phyloP scores from a whole-genome alignment of 2,888 invertebrate species.

The Osmoderma eremita region DNA sequence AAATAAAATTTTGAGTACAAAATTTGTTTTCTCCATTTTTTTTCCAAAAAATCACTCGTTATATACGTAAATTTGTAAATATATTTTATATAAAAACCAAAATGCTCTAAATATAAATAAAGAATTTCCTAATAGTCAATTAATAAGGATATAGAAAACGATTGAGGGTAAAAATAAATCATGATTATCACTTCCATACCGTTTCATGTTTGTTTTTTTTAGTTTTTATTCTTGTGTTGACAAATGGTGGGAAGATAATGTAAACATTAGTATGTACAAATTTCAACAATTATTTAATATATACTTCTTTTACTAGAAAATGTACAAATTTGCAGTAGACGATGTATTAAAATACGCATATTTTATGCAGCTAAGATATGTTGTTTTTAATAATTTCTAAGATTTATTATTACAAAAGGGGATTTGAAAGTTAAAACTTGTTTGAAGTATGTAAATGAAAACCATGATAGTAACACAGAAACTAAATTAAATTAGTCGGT shows the following conservation, averaged over 20 bases:
- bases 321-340: conserved; percentile 29
- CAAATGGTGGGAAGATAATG: background rate
- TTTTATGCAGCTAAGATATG: conserved; percentile 32
- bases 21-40: conserved; percentile 15
- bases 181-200: conserved; percentile 35
- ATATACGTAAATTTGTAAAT: conserved; percentile 31
- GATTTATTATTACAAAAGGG: conserved; percentile 6
- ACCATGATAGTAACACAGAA: conserved; percentile 23
- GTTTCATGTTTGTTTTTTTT: conserved; percentile 12
- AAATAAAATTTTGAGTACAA: conserved; percentile 33
- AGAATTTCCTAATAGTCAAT: background rate
- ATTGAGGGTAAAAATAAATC: conserved; percentile 24
- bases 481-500: conserved; percentile 33
- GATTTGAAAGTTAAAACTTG: background rate
- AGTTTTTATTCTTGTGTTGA: background rate
- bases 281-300: conserved; percentile 23
- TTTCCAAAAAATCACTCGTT: conserved; percentile 17
- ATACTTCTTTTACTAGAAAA: conserved; percentile 20
- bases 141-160: conserved; percentile 26
- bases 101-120: background rate
- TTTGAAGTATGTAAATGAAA: conserved; percentile 33
- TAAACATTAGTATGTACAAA: conserved; percentile 14
- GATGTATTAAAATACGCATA: conserved; percentile 31
- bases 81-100: conserved; percentile 16
- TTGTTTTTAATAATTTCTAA: conserved; percentile 12